Evolutionary conservation across 2,797 vertebrate genomes (phyloP).

Genomic region (Perodicticus potto): DNA sequence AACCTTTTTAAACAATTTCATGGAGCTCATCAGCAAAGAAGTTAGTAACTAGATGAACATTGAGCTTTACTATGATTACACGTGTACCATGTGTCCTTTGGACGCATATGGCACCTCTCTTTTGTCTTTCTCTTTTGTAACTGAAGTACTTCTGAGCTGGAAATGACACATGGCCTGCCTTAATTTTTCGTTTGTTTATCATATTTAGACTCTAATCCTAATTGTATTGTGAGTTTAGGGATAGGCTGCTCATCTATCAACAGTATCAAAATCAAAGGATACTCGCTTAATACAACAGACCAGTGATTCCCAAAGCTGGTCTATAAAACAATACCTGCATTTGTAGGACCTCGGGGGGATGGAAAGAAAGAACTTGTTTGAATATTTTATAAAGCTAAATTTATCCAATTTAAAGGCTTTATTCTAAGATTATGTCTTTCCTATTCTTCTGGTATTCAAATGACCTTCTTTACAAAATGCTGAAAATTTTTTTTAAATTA

Average conservation of each 20-base stretch:
- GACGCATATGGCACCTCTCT: neutral
- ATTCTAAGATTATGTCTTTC: neutral
- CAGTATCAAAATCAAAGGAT: slow-evolving; percentile 28
- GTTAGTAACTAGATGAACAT: neutral
- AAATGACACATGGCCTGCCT: slow-evolving; percentile 55
- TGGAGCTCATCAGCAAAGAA: neutral
- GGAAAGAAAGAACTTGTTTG: neutral
- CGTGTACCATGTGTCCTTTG: neutral
- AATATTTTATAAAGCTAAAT: neutral
- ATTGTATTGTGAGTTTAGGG: slow-evolving; percentile 40
- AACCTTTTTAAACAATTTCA: slow-evolving; percentile 35
- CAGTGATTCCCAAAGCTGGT: neutral
- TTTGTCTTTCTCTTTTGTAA: neutral
- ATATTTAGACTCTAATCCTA: slow-evolving; percentile 34
- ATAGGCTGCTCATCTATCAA: neutral
- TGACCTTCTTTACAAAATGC: slow-evolving; percentile 1
- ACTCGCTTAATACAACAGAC: neutral
- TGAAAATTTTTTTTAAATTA: neutral
- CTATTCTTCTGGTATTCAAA: slow-evolving; percentile 17
- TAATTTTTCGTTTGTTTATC: slow-evolving; percentile 15
- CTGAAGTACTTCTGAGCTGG: slow-evolving; percentile 41
- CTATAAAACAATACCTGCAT: neutral
- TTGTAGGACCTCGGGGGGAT: neutral
- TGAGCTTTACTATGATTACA: neutral
- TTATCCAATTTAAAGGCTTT: neutral